Percentiles rank a stretch among this genome's conserved stretches.
phyloP scores from a whole-genome alignment of 37 sponge, comb jelly and placozoan species.

The Cladorhizidae sp. region DNA sequence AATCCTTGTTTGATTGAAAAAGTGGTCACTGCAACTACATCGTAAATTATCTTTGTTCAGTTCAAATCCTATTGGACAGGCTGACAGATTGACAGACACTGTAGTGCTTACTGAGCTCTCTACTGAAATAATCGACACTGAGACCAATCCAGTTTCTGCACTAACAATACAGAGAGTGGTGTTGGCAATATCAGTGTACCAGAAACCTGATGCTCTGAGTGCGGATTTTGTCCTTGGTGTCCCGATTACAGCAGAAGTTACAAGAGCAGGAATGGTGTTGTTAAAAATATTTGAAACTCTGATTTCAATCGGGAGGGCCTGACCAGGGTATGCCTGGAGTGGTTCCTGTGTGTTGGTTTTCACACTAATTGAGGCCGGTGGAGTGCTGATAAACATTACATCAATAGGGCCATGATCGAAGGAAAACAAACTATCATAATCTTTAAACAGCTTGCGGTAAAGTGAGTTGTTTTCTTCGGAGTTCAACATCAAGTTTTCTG shows the following conservation, averaged over 20 bases:
- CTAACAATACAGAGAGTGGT: constrained; percentile 5
- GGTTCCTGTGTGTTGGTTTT: neutral
- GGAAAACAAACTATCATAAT: neutral
- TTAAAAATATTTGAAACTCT: constrained; percentile 24
- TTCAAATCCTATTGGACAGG: constrained; percentile 1
- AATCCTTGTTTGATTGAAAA: neutral
- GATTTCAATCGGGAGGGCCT: neutral
- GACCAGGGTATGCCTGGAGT: constrained; percentile 1
- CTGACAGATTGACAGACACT: neutral
- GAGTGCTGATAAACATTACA: neutral
- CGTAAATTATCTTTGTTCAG: neutral
- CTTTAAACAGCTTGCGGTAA: neutral
- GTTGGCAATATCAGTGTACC: neutral
- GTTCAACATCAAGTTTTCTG: neutral
- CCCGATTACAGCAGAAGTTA: constrained; percentile 10
- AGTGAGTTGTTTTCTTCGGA: neutral
- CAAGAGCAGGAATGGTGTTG: constrained; percentile 4
- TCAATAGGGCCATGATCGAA: neutral
- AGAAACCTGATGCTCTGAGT: constrained; percentile 5
- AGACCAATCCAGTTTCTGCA: neutral
- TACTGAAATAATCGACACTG: constrained; percentile 5
- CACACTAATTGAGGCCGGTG: neutral
- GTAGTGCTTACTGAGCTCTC: neutral
- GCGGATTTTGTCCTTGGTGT: neutral
- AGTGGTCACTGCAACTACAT: neutral